A percentile compares a stretch with the other conserved stretches of the same genome.
These are phyloP conservation scores for Baccha elongata DNA, from an alignment of 2,888 invertebrate genomes.

Conservation along the genomic window DNA sequence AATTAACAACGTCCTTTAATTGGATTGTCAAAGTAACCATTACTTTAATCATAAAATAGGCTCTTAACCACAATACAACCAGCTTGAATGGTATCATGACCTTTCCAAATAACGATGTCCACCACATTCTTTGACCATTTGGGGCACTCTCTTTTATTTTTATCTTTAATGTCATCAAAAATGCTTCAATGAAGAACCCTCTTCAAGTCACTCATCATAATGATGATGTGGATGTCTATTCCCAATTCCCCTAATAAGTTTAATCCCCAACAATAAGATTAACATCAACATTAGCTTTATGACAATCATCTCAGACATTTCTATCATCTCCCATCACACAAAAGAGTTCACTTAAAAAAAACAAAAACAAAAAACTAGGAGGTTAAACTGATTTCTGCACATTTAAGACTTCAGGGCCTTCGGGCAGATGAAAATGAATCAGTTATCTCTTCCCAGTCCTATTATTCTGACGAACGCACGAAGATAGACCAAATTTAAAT, in stretches of 20 bases:
- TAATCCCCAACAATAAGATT: constrained; percentile 21
- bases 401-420: neutral
- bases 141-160: constrained; percentile 18
- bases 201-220: neutral
- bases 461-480: constrained; percentile 15
- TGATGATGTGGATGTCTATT: neutral
- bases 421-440: neutral
- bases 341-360: constrained; percentile 6
- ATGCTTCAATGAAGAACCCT: constrained; percentile 2
- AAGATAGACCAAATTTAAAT: neutral
- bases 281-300: constrained; percentile 21
- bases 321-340: neutral
- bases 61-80: neutral
- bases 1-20: neutral
- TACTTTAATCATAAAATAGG: constrained; percentile 9
- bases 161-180: constrained; percentile 29
- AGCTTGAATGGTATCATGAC: constrained; percentile 3
- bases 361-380: neutral
- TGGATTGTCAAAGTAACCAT: constrained; percentile 2
- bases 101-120: neutral
- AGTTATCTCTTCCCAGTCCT: neutral
- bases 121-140: constrained; percentile 7
- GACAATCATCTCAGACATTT: neutral
- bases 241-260: constrained; percentile 14
- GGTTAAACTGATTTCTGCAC: neutral